Evolutionary conservation across 2,797 vertebrate species (phyloP), one percentile per base, ranked within the genome.

Genomic region (Cynopterus sphinx): DNA sequence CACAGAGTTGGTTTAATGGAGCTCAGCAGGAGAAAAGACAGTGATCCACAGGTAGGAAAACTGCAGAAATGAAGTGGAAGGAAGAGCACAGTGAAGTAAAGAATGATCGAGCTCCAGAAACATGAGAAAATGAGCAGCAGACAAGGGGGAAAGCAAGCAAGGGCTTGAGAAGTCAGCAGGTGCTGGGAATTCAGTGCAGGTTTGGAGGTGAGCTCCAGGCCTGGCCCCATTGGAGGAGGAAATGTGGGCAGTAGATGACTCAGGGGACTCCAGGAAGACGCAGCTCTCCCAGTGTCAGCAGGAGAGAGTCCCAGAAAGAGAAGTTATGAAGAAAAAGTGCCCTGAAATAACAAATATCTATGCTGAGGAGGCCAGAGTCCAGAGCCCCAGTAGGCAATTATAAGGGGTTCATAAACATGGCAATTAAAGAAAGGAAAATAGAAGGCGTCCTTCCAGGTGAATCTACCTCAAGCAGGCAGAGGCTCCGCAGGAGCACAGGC

Each of bases 401-500:
- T 0, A 84, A 84, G 43, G 51, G 51, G 63, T 31, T 65, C 68
- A 16, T 67, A 96, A 97, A 93, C 95, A 94, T 0, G 0, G 13
- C 61, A 93, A 90, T 74, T 86, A 93, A 26, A 12, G 68, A 85
- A 84, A 92, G 82, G 92, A 89, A 91, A 86, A 61, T 0, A 95
- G 89, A 79, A 68, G 65, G 61, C 3, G 2, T 22, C n/a, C 26
- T 31, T 7, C 28, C 22, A 2, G 22, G n/a, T 28, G 36, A 33
- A 55, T 5, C 57, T 4, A 65, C 57, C 33, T 8, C 57, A 9
- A n/a, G 75, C 87, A 17, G 57, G 51, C 49, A 9, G 71, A 55
- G n/a, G 12, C 43, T 5, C 43, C n/a, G 21, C 22, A 49, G 94
- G 39, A 39, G 55, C 67, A 75, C n/a, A 67, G 49, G 49, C 55